Base-by-base conservation (phyloP, 2,113 vertebrate genomes). In the Montifringilla adamsi region DNA sequence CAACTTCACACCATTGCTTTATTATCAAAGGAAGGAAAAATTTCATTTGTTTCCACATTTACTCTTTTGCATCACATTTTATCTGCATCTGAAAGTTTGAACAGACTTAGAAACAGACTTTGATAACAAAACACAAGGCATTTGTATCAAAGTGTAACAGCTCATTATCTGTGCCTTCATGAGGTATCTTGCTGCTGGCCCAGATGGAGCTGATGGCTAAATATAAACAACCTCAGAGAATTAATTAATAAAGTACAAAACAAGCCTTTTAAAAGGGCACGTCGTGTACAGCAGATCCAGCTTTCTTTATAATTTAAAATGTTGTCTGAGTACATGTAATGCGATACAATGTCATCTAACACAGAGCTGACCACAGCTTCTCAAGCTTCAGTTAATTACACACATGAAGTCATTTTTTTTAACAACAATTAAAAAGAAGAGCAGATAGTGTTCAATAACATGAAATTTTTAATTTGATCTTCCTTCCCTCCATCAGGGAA, bases 161-260 rank as follows among this genome's bases (percentile, higher is more conserved):
- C 92, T 96, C 90, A 94, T 96, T 95, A 92, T 94, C 79, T 78
- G 52, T 41, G 60, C 68, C 56, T 90, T 97, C 76, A 90, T 78
- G 60, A 94, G 85, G 85, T 88, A 78, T 88, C 83, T 95, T 87
- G 67, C 67, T 95, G 60, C 49, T 96, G 85, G 79, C 59, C 90
- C 94, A 96, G 96, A 96, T 94, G 96, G 90, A 95, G 88, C 35
- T 92, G 83, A 86, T 87, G 56, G 85, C 47, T 97, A 97, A 93
- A 96, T 90, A 93, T 93, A 96, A 97, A 94, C 90, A 95, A 92
- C 76, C 73, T 94, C 58, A 60, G 90, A 89, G 90, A 89, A 95
- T 93, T 94, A 96, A 96, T 96, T 97, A 96, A 90, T 94, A 84
- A 93, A 92, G 88, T 89, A 91, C 22, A 87, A 93, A 95, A 21